Evolutionary conservation across 2,113 vertebrate species (phyloP).

Genomic region (Sminthopsis crassicaudata): DNA sequence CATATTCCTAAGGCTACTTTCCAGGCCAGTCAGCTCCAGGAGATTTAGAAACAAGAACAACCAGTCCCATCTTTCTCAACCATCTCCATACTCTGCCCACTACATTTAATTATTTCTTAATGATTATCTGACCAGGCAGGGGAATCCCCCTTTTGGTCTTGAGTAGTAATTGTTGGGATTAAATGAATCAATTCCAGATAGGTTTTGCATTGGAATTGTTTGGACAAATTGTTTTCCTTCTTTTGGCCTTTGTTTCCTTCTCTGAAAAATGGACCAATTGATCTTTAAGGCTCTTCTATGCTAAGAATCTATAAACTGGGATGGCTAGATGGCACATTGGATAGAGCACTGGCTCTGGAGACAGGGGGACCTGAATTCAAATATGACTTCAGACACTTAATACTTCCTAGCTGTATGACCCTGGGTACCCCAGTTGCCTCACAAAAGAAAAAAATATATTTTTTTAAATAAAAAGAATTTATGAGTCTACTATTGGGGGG

Average conservation of each 20-base stretch:
- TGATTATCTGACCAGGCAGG: background rate
- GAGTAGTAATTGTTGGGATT: background rate
- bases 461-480: too few relatives aligned
- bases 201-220: background rate
- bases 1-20: background rate
- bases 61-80: background rate
- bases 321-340: too few relatives aligned
- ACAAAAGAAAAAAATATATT: too few relatives aligned
- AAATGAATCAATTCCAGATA: background rate
- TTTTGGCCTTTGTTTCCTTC: background rate
- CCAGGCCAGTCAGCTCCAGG: background rate
- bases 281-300: too few relatives aligned
- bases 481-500: too few relatives aligned
- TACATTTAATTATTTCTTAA: background rate
- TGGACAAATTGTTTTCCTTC: background rate
- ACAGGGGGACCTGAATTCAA: too few relatives aligned
- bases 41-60: background rate
- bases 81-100: background rate
- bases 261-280: background rate
- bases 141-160: background rate
- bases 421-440: too few relatives aligned
- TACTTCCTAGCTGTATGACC: too few relatives aligned
- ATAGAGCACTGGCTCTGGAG: too few relatives aligned
- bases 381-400: too few relatives aligned
- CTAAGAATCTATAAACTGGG: too few relatives aligned